A percentile compares a stretch with the other conserved stretches of the same genome.
These are phyloP conservation scores for Andrena dorsata DNA, from an alignment of 2,888 invertebrate genomes.

Conservation along the genomic window DNA sequence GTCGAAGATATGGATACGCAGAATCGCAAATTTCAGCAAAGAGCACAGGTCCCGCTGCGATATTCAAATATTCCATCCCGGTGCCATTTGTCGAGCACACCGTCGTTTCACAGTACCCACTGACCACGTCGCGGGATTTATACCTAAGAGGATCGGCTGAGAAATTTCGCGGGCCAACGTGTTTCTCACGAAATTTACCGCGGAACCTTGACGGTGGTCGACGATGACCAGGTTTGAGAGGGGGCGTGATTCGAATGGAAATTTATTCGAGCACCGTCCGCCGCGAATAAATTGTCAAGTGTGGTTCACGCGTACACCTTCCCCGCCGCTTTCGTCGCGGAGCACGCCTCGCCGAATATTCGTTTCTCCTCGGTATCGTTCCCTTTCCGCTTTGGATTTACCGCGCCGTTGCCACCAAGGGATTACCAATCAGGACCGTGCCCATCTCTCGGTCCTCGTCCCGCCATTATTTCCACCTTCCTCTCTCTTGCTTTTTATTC, in stretches of 20 bases:
- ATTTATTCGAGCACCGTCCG: conserved; percentile 67
- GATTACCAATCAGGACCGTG: conserved; percentile 71
- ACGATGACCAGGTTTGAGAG: conserved; percentile 15
- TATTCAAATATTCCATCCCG: not conserved
- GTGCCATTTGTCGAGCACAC: conserved; percentile 1
- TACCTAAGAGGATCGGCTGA: not conserved
- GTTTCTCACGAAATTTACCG: conserved; percentile 41
- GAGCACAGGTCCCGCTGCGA: not conserved
- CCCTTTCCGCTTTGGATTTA: conserved; percentile 62
- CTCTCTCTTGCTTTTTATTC: conserved; percentile 62
- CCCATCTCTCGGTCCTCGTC: conserved; percentile 46
- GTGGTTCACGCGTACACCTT: conserved; percentile 46
- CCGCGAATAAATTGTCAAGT: conserved; percentile 51
- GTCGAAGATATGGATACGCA: no score
- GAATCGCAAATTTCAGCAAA: not conserved
- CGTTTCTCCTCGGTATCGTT: conserved; percentile 46
- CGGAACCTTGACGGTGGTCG: conserved; percentile 26
- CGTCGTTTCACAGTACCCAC: not conserved
- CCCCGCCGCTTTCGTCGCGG: conserved; percentile 14
- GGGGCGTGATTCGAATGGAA: conserved; percentile 46
- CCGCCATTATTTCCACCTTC: conserved; percentile 32
- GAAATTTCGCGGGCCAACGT: conserved; percentile 4
- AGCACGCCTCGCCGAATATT: conserved; percentile 47
- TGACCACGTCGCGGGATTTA: conserved; percentile 23
- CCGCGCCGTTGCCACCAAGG: conserved; percentile 53